Base-by-base conservation (phyloP, 92 coral and sea anemone genomes). In the Epizoanthus illoricatus region DNA sequence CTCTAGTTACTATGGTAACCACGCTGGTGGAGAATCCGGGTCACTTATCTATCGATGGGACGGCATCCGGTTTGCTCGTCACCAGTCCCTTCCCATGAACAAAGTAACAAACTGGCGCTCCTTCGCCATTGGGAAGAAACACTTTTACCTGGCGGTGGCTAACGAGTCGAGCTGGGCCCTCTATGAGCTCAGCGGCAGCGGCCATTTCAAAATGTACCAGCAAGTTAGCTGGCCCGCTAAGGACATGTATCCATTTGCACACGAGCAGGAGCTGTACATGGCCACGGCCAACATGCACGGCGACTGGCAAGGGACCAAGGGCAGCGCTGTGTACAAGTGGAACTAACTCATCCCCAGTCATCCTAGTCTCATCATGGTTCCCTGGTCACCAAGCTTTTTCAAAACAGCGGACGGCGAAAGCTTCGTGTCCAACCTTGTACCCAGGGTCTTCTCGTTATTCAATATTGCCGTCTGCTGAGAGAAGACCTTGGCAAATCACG, bases 241-340 rank as follows among this genome's bases (percentile, higher is more conserved):
- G 0, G 39, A 52, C 56, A 45, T 73, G 64, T 55, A 23, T 55
- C 23, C 41, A 12, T 73, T 73, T 55, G 13, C 24, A 24, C 65
- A 73, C 64, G 56, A 73, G 13, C 0, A 52, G 39, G 40, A 73
- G 2, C 40, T 73, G 24, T 73, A 73, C 19, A 21, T 73, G 23
- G 79, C 79, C 10, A 43, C 21, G 0, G 63, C 79, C 24, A 73
- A 73, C 79, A 11, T 52, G 13, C 56, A 55, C 33, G 79, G 79
- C 12, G 24, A 20, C 41, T 28, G 36, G 36, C 2, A 28, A 28
- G 36, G 36, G 36, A 28, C 36, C 36, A 28, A 1, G 36, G 36
- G 36, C 36, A 73, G 79, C 61, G 15, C 65, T 12, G n/a, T 73
- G 36, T 73, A 73, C 62, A 73, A 73, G 16, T 73, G 79, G 79